Evolutionary conservation across 2,888 invertebrate genomes (phyloP).

Genomic region (Siphlonurus alternatus): DNA sequence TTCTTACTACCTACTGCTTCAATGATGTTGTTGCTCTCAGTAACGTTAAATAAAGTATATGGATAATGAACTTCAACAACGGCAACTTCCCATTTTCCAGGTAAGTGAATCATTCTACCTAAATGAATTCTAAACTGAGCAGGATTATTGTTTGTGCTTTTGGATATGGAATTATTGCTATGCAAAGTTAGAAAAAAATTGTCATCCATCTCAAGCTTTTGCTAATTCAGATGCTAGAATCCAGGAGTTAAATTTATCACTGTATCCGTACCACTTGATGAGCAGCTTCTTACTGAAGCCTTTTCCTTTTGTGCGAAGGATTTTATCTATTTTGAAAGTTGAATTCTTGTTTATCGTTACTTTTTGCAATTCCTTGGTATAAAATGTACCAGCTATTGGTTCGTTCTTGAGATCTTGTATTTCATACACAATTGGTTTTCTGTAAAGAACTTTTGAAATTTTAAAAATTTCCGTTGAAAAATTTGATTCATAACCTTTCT

Average conservation of each 20-base stretch:
- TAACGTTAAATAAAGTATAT: constrained; percentile 10
- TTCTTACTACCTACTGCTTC: too few relatives aligned
- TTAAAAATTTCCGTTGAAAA: constrained; percentile 18
- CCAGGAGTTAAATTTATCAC: constrained; percentile 16
- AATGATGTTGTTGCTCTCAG: too few relatives aligned
- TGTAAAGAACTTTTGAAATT: constrained; percentile 13
- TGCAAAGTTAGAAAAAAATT: constrained; percentile 17
- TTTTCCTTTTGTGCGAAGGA: constrained; percentile 12
- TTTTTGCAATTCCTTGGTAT: constrained; percentile 15
- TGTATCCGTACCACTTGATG: constrained; percentile 18
- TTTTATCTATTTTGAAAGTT: constrained; percentile 15
- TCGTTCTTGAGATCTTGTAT: constrained; percentile 15
- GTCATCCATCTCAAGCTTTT: constrained; percentile 8
- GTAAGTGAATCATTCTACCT: constrained; percentile 13
- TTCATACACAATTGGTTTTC: constrained; percentile 17
- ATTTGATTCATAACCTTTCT: constrained; percentile 15
- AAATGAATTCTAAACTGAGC: constrained; percentile 17
- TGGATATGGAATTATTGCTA: constrained; percentile 16
- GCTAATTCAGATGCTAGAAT: constrained; percentile 8
- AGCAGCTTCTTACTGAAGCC: constrained; percentile 11
- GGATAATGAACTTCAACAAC: constrained; percentile 15
- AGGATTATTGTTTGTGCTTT: constrained; percentile 18
- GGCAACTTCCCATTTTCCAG: constrained; percentile 16
- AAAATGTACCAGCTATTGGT: constrained; percentile 16
- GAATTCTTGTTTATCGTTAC: constrained; percentile 9